These are phyloP conservation scores for Bombus confusus DNA, from an alignment of 1,140 invertebrate species.

Conservation along the genomic window DNA sequence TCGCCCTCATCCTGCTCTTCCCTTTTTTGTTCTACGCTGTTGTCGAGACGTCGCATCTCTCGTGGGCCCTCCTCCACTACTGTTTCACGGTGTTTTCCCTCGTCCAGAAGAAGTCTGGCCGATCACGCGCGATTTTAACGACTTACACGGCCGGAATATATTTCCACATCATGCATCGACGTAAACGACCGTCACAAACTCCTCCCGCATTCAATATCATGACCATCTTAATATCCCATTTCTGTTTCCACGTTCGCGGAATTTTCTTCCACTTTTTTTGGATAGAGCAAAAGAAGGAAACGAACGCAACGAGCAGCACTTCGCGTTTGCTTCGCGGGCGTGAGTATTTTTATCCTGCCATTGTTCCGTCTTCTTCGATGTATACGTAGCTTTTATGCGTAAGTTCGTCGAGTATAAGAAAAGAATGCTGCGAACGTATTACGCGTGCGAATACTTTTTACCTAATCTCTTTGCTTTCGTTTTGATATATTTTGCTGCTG, in stretches of 20 bases:
- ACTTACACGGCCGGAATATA: slow-evolving; percentile 46
- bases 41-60: not conserved
- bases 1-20: not conserved
- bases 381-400: too few species aligned
- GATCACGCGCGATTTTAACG: slow-evolving; percentile 56
- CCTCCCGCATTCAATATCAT: slow-evolving; percentile 31
- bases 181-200: slow-evolving; percentile 7
- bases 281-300: not conserved
- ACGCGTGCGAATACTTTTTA: not conserved
- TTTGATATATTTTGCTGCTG: too few species aligned
- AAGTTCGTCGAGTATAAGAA: not conserved
- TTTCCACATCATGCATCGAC: slow-evolving; percentile 38
- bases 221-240: slow-evolving; percentile 5
- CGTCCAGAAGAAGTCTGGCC: not conserved
- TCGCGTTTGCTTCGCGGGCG: too few species aligned
- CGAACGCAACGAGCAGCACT: fast-evolving
- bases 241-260: not conserved
- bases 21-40: slow-evolving; percentile 10
- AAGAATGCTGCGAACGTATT: too few species aligned
- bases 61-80: not conserved
- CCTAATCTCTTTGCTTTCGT: not conserved
- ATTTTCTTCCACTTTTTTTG: not conserved
- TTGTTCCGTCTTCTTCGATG: not conserved
- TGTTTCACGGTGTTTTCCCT: slow-evolving; percentile 18
- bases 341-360: too few species aligned